These are phyloP conservation scores for Pseudochirops corinnae DNA, from an alignment of 2,797 vertebrate genomes.

Conservation along the genomic window DNA sequence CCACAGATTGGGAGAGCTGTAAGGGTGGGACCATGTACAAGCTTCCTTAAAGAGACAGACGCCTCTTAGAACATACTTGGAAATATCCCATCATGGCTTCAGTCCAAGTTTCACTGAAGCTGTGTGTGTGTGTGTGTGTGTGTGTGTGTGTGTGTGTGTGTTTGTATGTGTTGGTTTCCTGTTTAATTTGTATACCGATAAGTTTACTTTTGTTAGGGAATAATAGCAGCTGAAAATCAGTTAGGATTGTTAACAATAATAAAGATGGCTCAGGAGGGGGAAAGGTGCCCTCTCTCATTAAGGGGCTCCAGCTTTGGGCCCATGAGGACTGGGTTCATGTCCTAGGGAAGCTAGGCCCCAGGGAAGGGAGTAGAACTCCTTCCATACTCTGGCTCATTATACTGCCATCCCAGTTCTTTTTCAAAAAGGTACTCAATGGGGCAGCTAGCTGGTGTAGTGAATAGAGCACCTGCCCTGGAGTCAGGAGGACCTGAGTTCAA, in stretches of 20 bases:
- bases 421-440: no score
- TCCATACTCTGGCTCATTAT: background rate
- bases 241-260: background rate
- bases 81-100: slow-evolving; percentile 16
- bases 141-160: background rate
- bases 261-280: background rate
- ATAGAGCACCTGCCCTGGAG: no score
- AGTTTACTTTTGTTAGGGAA: slow-evolving; percentile 42
- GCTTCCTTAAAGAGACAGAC: background rate
- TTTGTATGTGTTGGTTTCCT: slow-evolving; percentile 34
- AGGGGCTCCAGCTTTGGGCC: background rate
- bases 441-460: no score
- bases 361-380: background rate
- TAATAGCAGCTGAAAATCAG: slow-evolving; percentile 23
- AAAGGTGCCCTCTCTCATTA: background rate
- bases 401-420: no score
- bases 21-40: background rate
- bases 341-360: background rate
- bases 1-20: background rate
- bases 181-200: slow-evolving; percentile 34
- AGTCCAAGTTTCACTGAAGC: background rate
- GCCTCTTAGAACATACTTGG: background rate
- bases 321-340: background rate
- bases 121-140: background rate
- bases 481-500: no score